Base-by-base conservation (phyloP, 2,888 invertebrate genomes). In the Lasioglossum zephyrum region DNA sequence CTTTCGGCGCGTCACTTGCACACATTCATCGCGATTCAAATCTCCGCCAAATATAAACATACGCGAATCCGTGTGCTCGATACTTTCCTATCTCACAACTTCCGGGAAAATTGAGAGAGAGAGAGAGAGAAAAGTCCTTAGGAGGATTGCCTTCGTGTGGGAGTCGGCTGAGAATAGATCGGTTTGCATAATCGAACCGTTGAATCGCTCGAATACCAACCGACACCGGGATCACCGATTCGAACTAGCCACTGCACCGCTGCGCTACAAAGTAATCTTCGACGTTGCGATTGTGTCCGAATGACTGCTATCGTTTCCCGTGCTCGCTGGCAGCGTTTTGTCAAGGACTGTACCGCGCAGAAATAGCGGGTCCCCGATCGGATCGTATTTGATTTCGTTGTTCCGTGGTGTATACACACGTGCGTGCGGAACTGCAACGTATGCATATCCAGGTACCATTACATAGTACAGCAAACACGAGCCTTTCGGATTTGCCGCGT, bases 291-390 rank as follows among this genome's bases (percentile, higher is more conserved):
- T 47, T 36, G 57, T 49, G 22, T 4, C 6, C 41, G 39, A 76
- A 16, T 70, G 77, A 74, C 36, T 11, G 70, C 31, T 57, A 66
- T 70, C 63, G 47, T 49, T 69, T 77, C 39, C 6, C 57, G n/a
- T n/a, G n/a, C 63, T 18, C 63, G 39, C 22, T 73, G 53, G 47
- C 18, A 18, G 70, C 70, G 39, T 89, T 87, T 87, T 82, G 79
- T 16, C 31, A 26, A 36, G 22, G 88, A 87, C 84, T 91, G 88
- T 91, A 89, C 86, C 80, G 80, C 11, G 84, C 89, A 91, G 85
- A 91, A 89, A 88, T 91, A 91, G 91, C 87, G 77, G 80, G 49
- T 76, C 74, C 73, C 70, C 82, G 84, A 91, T 89, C 82, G 84
- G 85, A 81, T 87, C 87, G 84, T 85, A 87, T 90, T 81, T 83